phyloP scores from a whole-genome alignment of 2,797 vertebrate species.

The Morelia viridis region DNA sequence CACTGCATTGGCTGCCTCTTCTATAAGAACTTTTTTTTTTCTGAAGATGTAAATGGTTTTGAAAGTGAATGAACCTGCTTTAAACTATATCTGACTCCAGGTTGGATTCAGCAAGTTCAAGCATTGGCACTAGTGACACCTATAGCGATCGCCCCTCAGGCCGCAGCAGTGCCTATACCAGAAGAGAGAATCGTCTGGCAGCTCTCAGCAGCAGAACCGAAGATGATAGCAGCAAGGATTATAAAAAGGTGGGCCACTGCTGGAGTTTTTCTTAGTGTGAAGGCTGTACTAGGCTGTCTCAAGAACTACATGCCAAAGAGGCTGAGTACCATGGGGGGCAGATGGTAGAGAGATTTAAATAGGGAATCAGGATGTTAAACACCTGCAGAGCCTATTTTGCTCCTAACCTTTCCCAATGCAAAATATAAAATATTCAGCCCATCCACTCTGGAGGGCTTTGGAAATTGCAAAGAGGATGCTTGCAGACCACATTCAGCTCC shows the following conservation, averaged over 20 bases:
- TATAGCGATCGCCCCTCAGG: conserved; percentile 80
- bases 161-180: conserved; percentile 81
- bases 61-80: background rate
- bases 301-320: background rate
- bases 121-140: conserved; percentile 73
- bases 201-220: conserved; percentile 80
- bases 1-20: background rate
- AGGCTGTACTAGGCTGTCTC: background rate
- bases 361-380: background rate
- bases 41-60: background rate
- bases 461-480: background rate
- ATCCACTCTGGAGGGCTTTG: background rate
- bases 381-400: background rate
- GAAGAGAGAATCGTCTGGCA: conserved; percentile 86
- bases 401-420: background rate
- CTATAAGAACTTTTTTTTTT: background rate
- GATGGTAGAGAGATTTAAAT: background rate
- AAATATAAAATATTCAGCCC: background rate
- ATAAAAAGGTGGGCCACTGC: conserved; percentile 82
- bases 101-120: conserved; percentile 79
- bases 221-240: conserved; percentile 85
- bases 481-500: background rate
- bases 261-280: rapidly evolving
- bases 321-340: background rate
- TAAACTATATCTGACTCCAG: conserved; percentile 62